Evolutionary conservation across 2,888 invertebrate species (phyloP), one percentile per base, ranked within the genome.

Genomic region (Chrysomela aeneicollis): DNA sequence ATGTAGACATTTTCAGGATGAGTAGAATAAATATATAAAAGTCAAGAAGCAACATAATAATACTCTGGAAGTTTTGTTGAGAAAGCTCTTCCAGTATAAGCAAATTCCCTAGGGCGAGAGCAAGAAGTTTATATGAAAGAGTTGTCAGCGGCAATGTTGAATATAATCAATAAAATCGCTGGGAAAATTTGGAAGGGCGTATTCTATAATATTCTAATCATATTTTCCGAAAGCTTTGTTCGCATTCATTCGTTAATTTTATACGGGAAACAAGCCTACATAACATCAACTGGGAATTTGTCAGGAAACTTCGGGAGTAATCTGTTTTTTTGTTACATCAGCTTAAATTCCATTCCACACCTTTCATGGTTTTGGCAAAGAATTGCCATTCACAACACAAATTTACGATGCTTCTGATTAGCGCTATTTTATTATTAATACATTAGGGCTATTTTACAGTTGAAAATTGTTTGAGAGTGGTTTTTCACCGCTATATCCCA

Each of bases 111-210:
- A 61, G 69, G 78, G 79, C 78, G 71, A 76, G 73, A 76, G 76
- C 77, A 77, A 77, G 77, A 78, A 81, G 73, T 80, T 81, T 77
- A 78, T 78, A 74, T 75, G 79, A 81, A 81, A 80, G 80, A 80
- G 81, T 80, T 81, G 80, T 80, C 81, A 80, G 80, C 78, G 72
- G 74, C 78, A 77, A 78, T 77, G 76, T 76, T 76, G 74, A 72
- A 73, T 75, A 76, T 77, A 78, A 79, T 79, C 79, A 78, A 80
- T 80, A 78, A 77, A 75, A 76, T 74, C 69, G 70, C 72, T 70
- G 54, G 67, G 69, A 72, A 74, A 75, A 73, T 75, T 74, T 72
- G 69, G 52, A 49, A 42, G 55, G 63, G 62, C 49, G 63, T 65
- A 67, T 69, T 55, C 69, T 73, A 73, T 75, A 76, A 76, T 72